These are phyloP conservation scores for Pachypanchax playfairii DNA, from an alignment of 2,113 vertebrate genomes.

Conservation along the genomic window DNA sequence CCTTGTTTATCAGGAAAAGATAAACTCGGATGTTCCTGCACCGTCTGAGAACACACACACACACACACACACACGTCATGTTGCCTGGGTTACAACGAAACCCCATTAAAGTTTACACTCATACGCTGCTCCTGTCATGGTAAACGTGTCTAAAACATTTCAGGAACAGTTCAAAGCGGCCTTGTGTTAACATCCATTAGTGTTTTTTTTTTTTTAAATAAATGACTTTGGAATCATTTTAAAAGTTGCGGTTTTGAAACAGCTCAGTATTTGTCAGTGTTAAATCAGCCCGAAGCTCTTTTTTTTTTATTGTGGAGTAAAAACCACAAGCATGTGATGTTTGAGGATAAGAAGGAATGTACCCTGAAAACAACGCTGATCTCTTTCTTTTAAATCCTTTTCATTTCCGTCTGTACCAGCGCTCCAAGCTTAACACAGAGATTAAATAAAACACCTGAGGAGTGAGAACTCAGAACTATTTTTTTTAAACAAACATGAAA, in stretches of 20 bases:
- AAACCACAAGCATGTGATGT: constrained; percentile 58
- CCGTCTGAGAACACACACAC: constrained; percentile 22
- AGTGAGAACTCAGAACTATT: neutral
- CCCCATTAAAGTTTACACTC: constrained; percentile 55
- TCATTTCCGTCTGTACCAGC: constrained; percentile 10
- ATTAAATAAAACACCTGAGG: constrained; percentile 5
- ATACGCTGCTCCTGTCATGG: constrained; percentile 49
- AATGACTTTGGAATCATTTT: too few relatives aligned
- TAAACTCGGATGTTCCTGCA: constrained; percentile 30
- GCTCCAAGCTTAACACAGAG: neutral
- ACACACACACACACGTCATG: too few relatives aligned
- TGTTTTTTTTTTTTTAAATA: constrained; percentile 41
- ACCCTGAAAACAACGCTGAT: constrained; percentile 15
- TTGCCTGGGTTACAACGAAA: constrained; percentile 54
- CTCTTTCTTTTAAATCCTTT: neutral
- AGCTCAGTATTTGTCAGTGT: constrained; percentile 59
- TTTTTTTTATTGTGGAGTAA: neutral
- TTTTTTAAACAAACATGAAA: constrained; percentile 21
- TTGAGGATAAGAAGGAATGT: constrained; percentile 40
- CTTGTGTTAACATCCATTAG: constrained; percentile 39
- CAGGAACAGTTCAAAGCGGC: constrained; percentile 53
- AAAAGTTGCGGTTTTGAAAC: constrained; percentile 17
- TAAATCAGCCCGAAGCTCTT: constrained; percentile 42
- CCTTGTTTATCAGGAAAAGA: constrained; percentile 58
- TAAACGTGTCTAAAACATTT: constrained; percentile 51